Evolutionary conservation across 2,797 vertebrate species (phyloP).

Genomic region (Rachycentron canadum): DNA sequence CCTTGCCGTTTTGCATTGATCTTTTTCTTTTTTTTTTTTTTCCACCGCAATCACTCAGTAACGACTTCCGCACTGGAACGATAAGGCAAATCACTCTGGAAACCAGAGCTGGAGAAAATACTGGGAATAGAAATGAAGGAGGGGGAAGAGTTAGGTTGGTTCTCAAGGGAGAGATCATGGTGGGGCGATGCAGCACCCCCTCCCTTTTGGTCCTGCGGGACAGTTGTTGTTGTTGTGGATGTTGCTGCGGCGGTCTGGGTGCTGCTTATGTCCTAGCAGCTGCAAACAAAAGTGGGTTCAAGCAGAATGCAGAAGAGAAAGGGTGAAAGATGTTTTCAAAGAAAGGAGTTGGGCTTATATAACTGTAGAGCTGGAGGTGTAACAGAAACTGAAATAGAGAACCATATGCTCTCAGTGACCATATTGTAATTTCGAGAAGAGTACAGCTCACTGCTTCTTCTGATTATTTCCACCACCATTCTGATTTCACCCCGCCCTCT

Average conservation of each 20-base stretch:
- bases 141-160: conserved; percentile 14
- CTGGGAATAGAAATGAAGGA: conserved; percentile 41
- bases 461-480: conserved; percentile 69
- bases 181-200: conserved; percentile 44
- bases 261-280: conserved; percentile 53
- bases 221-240: conserved; percentile 58
- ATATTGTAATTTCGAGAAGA: conserved; percentile 68
- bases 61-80: conserved; percentile 60
- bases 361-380: conserved; percentile 62
- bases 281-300: conserved; percentile 67
- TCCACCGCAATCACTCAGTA: conserved; percentile 43
- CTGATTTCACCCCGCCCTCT: conserved; percentile 63
- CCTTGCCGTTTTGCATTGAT: conserved; percentile 67
- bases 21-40: conserved; percentile 29
- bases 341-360: conserved; percentile 53
- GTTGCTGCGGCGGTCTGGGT: conserved; percentile 34
- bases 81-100: conserved; percentile 47
- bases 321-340: conserved; percentile 59
- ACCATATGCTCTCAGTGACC: conserved; percentile 68
- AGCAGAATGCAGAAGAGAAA: conserved; percentile 54
- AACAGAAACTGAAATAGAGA: conserved; percentile 61
- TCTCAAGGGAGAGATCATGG: conserved; percentile 74
- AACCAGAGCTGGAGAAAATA: conserved; percentile 56
- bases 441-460: conserved; percentile 64
- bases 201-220: conserved; percentile 51